Base-by-base conservation (phyloP, 2,113 vertebrate species). In the Scomber colias region DNA sequence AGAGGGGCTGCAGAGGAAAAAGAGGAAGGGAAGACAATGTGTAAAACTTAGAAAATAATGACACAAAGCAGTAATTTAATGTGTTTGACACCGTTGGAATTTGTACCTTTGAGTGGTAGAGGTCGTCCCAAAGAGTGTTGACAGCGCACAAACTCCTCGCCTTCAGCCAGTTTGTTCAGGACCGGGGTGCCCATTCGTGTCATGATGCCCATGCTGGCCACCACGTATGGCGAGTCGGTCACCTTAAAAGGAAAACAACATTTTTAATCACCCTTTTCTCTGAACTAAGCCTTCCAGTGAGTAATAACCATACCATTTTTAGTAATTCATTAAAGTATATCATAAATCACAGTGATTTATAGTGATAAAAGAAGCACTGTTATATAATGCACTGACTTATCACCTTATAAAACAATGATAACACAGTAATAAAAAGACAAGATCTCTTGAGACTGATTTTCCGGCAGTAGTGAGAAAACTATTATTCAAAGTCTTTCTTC, bases 141-240 rank as follows among this genome's bases (percentile, higher is more conserved):
- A 82, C 98, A 98, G 81, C 97, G 97, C 50, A 99, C 96, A 84
- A 99, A 99, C 40, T 98, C 96, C 1, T 88, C 94, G 0, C 95
- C 90, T 0, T 95, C 96, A 78, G n/a, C 93, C 91, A 77, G 95
- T 89, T 92, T 92, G 3, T 90, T 80, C 46, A 99, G 90, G 67
- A 96, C 95, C 0, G 94, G 81, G 0, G 92, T 88, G 72, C 98
- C 98, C 94, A 97, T 99, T 0, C 97, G 95, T 0, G 98, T 99
- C 98, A 99, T 99, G 92, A 99, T 95, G 2, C 96, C 95, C 98
- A 99, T 99, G 86, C 98, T 99, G 92, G 96, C 95, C 70, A 99
- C 98, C 13, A 99, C 98, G 0, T 99, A 99, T 0, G 97, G 97
- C 0, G 98, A 99, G 88, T 99, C 98, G 0, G 98, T 98, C 90